Evolutionary conservation across 1,140 invertebrate genomes (phyloP).

Genomic region (Saccostrea echinata): DNA sequence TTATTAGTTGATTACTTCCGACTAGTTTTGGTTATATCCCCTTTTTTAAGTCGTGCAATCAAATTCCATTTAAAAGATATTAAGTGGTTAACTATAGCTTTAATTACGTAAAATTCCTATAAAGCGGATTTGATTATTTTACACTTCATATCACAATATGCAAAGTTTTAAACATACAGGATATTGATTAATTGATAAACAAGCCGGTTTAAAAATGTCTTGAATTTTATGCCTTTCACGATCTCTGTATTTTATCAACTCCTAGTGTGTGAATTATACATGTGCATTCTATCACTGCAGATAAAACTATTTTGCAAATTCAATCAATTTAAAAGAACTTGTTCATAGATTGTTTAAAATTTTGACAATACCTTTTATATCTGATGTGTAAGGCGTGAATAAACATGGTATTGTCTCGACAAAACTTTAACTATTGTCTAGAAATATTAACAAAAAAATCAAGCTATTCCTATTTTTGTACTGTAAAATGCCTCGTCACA

Average conservation of each 20-base stretch:
- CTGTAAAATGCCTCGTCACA: neutral
- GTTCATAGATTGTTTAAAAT: neutral
- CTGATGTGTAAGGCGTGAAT: neutral
- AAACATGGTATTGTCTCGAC: neutral
- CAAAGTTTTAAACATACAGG: too few relatives aligned
- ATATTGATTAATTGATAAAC: neutral
- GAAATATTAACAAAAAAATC: neutral
- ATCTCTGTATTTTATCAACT: neutral
- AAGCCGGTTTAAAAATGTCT: neutral
- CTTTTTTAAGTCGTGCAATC: too few relatives aligned
- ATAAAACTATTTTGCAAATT: neutral
- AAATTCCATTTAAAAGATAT: too few relatives aligned
- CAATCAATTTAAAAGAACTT: constrained; percentile 8
- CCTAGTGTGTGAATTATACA: neutral
- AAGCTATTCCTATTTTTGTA: neutral
- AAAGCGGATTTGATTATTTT: too few relatives aligned
- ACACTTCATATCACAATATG: too few relatives aligned
- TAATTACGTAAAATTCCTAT: too few relatives aligned
- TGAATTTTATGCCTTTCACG: neutral
- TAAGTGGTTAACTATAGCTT: too few relatives aligned
- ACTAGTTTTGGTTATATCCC: too few relatives aligned
- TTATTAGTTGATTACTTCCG: too few relatives aligned
- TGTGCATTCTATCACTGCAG: neutral
- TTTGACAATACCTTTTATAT: neutral
- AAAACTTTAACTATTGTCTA: neutral